Base-by-base conservation (phyloP, 1,140 invertebrate genomes). In the Aphaenogaster ashmeadi region DNA sequence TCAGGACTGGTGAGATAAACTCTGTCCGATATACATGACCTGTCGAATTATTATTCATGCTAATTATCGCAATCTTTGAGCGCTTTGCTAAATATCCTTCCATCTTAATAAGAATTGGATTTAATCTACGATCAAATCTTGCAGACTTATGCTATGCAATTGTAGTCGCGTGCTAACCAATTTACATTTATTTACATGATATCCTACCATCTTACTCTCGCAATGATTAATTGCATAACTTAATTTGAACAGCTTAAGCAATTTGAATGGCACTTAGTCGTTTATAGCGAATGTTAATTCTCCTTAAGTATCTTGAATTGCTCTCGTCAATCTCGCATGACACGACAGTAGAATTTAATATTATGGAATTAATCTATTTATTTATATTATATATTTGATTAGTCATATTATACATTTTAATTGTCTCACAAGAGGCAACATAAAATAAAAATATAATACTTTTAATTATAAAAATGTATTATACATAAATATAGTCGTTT, bases 181-280 rank as follows among this genome's bases (percentile, higher is more conserved):
- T 84, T 84, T 84, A 67, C 56, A 84, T 84, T 60, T 84, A 84
- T 84, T 84, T 84, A 74, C 80, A 84, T 84, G 41, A 75, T 84
- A 84, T 84, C 56, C 27, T 21, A 58, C 18, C 18, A 84, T 75
- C 44, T 75, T 52, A 27, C 33, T 84, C 41, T 60, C 18, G 41
- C 67, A 47, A 58, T 74, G 69, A 84, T 84, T 60, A 84, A 84
- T 84, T 74, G 52, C 69, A 41, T 84, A 84, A 75, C 54, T 62
- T 84, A 74, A 83, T 60, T 83, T 74, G 41, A 74, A 83, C 41
- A 83, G 41, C 69, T 83, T 18, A 74, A 60, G 69, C 44, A 47
- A 71, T 74, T 74, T 74, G 36, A 83, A 58, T 74, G 52, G 21
- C 66, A 21, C 52, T 56, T 71, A 58, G 52, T 21, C 38, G n/a